Percentiles rank a stretch among this genome's conserved stretches.
phyloP scores from a whole-genome alignment of 2,797 vertebrate species.

The Austrolebias charrua region DNA sequence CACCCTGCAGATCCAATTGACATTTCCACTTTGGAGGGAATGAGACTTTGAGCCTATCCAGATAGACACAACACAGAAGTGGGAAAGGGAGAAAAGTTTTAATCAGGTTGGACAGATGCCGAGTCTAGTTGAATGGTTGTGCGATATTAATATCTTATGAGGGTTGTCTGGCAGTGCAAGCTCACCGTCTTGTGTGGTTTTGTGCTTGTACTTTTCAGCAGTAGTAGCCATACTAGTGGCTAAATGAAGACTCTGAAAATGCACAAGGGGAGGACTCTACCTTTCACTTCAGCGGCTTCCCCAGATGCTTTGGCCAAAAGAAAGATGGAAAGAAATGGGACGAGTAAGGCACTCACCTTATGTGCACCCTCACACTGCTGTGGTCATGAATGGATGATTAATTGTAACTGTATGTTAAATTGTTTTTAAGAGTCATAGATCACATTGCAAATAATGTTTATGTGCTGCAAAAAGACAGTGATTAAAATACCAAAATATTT shows the following conservation, averaged over 20 bases:
- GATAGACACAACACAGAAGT: slow-evolving; percentile 61
- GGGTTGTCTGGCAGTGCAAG: slow-evolving; percentile 64
- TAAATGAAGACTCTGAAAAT: slow-evolving; percentile 73
- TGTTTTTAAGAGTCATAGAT: slow-evolving; percentile 14
- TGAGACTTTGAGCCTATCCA: slow-evolving; percentile 64
- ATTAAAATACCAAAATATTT: slow-evolving; percentile 47
- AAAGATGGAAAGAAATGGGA: slow-evolving; percentile 73
- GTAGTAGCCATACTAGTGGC: slow-evolving; percentile 45
- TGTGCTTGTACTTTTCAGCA: slow-evolving; percentile 69
- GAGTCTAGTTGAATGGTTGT: slow-evolving; percentile 68
- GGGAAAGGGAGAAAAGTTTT: slow-evolving; percentile 64
- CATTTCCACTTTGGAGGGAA: slow-evolving; percentile 75
- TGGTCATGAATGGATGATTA: slow-evolving; percentile 30
- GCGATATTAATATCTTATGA: slow-evolving; percentile 77
- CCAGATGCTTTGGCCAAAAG: slow-evolving; percentile 74
- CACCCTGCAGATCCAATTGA: slow-evolving; percentile 77
- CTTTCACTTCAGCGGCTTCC: slow-evolving; percentile 67
- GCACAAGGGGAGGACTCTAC: slow-evolving; percentile 63
- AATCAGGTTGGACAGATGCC: slow-evolving; percentile 73
- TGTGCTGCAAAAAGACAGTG: slow-evolving; percentile 24
- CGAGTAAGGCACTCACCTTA: slow-evolving; percentile 62
- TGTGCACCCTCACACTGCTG: slow-evolving; percentile 12
- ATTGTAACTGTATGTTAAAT: slow-evolving; percentile 22
- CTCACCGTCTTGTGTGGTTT: slow-evolving; percentile 69
- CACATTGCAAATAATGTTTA: slow-evolving; percentile 19